Conservation (phyloP, 2,797 vertebrate species). For the Scolopax bukidnonensis region DNA sequence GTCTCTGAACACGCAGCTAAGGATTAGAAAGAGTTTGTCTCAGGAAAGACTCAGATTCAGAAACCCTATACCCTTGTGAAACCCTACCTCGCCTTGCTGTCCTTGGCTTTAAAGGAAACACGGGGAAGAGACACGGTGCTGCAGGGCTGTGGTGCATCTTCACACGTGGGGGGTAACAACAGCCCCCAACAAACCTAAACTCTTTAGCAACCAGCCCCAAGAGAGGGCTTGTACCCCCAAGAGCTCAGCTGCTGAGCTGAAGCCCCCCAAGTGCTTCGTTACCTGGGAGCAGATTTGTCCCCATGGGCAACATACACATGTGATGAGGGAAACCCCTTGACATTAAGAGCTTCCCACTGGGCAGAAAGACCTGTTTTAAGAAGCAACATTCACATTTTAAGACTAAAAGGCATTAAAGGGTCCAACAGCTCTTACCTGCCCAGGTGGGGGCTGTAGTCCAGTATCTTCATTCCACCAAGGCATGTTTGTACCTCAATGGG, state of each 20-base stretch:
- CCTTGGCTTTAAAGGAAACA: conserved; percentile 68
- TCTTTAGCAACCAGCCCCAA: background rate
- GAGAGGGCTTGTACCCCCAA: too few species aligned
- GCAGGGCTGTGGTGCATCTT: background rate
- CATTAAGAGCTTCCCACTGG: background rate
- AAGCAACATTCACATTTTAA: background rate
- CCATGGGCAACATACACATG: fast-evolving
- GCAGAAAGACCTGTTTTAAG: background rate
- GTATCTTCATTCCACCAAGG: background rate
- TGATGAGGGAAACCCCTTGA: background rate
- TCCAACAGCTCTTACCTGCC: background rate
- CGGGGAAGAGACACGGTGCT: background rate
- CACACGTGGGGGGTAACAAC: background rate
- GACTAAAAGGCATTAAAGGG: background rate
- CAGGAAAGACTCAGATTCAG: conserved; percentile 74
- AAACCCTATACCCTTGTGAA: conserved; percentile 65
- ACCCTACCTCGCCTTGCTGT: conserved; percentile 46
- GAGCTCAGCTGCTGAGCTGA: background rate
- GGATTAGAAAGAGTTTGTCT: conserved; percentile 61
- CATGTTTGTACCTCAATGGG: fast-evolving
- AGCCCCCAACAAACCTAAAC: background rate
- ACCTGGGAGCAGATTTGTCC: background rate
- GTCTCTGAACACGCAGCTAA: conserved; percentile 19
- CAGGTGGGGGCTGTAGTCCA: background rate
- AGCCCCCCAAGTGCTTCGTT: fast-evolving